These are phyloP conservation scores for Sinocyclocheilus rhinocerous DNA, from an alignment of 2,113 vertebrate genomes.

Conservation along the genomic window DNA sequence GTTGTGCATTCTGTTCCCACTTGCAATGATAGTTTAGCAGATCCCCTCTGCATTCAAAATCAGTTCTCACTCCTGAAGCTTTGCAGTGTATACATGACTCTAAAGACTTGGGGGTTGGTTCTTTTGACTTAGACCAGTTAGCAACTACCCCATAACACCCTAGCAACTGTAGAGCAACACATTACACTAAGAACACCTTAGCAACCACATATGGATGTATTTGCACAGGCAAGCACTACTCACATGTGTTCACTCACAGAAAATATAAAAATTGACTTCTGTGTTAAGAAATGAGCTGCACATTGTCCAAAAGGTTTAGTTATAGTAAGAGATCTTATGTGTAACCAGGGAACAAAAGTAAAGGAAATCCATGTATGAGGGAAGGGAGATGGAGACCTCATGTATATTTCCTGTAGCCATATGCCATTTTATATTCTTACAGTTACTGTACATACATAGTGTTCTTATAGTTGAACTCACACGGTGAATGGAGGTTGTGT, in stretches of 20 bases:
- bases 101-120: not conserved
- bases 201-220: not conserved
- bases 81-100: not conserved
- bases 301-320: not conserved
- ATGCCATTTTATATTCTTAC: not conserved
- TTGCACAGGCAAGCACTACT: not conserved
- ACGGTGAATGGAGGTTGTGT: not conserved
- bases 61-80: not conserved
- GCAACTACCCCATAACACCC: not conserved
- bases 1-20: not conserved
- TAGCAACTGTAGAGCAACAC: not conserved
- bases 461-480: conserved; percentile 6
- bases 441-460: not conserved
- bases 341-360: conserved; percentile 14
- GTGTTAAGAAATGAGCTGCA: not conserved
- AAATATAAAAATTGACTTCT: not conserved
- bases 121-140: not conserved
- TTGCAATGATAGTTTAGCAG: not conserved
- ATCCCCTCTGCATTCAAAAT: not conserved
- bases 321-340: conserved; percentile 7
- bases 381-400: not conserved
- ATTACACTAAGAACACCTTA: not conserved
- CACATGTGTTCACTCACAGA: not conserved
- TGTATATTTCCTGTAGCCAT: not conserved
- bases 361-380: not conserved